Base-by-base conservation (phyloP, 92 coral and sea anemone genomes). In the Phymanthus crucifer region DNA sequence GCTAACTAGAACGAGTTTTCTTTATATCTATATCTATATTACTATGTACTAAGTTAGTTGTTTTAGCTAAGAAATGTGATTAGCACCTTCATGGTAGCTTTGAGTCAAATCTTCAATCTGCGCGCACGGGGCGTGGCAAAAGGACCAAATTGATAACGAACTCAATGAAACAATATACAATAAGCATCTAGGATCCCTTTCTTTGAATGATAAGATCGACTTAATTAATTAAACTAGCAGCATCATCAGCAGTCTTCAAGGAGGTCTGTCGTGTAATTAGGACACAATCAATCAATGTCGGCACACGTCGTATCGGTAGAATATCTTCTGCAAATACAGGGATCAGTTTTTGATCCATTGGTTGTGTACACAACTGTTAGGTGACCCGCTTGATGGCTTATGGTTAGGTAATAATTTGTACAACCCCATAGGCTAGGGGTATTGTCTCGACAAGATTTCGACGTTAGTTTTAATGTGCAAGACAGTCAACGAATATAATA, bases 211-310 rank as follows among this genome's bases (percentile, higher is more conserved):
- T 58, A 70, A 75, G 80, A 87, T 85, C 80, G 72, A 56, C 82
- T 83, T 87, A 87, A 87, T 87, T 87, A 87, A 83, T 87, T 78
- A 74, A 66, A 85, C 76, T 70, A 85, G 70, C 38, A 70, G 43
- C 67, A 72, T 80, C 78, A 87, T 67, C 66, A 77, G 82, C 81
- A 72, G 61, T 84, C 88, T 92, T 80, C 92, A 85, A 86, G 97
- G 97, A 92, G 97, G 97, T 92, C 97, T 65, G 65, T 76, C 68
- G 75, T 58, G 91, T 83, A 73, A 90, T 92, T 84, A 87, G 75
- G 75, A 75, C 75, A 65, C 91, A 72, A 92, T 92, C 97, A 87
- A 92, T 92, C 94, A 90, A 78, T 84, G 73, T 73, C 72, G 89
- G 87, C 81, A 84, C 85, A 75, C 52, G 71, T 89, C 88, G 75